phyloP scores from a whole-genome alignment of 2,888 invertebrate genomes.

The Aleiodes alternator region DNA sequence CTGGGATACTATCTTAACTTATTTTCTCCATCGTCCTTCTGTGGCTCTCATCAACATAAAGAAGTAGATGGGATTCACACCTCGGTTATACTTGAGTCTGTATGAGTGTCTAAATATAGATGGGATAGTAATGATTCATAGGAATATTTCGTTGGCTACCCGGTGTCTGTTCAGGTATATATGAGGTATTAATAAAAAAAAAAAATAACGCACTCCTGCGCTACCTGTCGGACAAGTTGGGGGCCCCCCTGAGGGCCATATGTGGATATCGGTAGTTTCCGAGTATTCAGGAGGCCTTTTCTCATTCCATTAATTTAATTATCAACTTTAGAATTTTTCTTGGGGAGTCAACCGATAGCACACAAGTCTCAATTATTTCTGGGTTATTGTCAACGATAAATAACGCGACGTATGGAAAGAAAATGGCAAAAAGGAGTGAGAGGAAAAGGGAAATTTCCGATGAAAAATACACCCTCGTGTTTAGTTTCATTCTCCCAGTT shows the following conservation, averaged over 20 bases:
- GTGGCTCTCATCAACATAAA: not conserved
- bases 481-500: too few species aligned
- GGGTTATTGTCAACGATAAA: too few species aligned
- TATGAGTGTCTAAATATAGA: slow-evolving; percentile 55
- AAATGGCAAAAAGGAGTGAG: too few species aligned
- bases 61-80: slow-evolving; percentile 44
- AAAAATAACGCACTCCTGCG: not conserved
- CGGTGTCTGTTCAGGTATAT: slow-evolving; percentile 41
- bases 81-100: slow-evolving; percentile 25
- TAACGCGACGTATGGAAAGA: too few species aligned
- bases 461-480: too few species aligned
- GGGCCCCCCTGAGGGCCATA: slow-evolving; percentile 23
- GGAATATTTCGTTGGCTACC: slow-evolving; percentile 51
- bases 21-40: not conserved
- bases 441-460: too few species aligned
- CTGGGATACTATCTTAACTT: too few species aligned
- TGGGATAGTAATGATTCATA: slow-evolving; percentile 57
- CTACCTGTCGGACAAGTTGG: slow-evolving; percentile 42
- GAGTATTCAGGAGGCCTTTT: slow-evolving; percentile 5
- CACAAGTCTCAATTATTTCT: not conserved
- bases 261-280: slow-evolving; percentile 12
- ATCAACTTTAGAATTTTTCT: slow-evolving; percentile 6
- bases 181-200: not conserved
- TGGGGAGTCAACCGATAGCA: not conserved
- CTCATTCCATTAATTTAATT: slow-evolving; percentile 33